Evolutionary conservation across 35 echinoderm and acorn worm species (phyloP).

Genomic region (Amphiura filiformis): DNA sequence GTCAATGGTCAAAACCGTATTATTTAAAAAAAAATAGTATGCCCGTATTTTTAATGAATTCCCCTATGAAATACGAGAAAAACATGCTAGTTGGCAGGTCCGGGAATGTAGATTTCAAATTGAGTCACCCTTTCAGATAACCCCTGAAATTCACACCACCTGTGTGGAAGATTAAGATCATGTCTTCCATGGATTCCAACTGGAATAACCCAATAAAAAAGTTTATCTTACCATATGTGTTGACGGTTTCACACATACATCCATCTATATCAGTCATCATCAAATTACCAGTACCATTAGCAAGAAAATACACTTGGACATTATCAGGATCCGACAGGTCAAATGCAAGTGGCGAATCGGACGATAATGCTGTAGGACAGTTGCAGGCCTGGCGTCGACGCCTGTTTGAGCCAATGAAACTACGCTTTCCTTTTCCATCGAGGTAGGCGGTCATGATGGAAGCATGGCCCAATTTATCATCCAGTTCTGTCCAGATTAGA

Average conservation of each 20-base stretch:
- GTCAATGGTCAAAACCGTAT: too few relatives aligned
- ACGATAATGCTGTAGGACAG: conserved; percentile 28
- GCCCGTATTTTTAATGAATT: too few relatives aligned
- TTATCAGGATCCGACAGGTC: conserved; percentile 46
- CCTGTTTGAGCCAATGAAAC: conserved; percentile 27
- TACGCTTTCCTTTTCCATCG: conserved; percentile 26
- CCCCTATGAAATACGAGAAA: too few relatives aligned
- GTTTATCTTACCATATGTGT: conserved; percentile 46
- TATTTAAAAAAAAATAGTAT: too few relatives aligned
- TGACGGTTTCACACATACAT: conserved; percentile 50
- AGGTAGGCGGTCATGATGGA: conserved; percentile 56
- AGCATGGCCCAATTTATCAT: background rate
- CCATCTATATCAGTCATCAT: conserved; percentile 56
- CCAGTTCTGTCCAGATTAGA: conserved; percentile 56
- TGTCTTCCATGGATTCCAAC: too few relatives aligned
- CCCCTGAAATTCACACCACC: too few relatives aligned
- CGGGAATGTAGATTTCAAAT: too few relatives aligned
- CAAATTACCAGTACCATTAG: conserved; percentile 20
- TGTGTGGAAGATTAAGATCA: too few relatives aligned
- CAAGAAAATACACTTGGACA: conserved; percentile 33
- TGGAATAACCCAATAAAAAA: background rate
- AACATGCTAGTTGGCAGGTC: too few relatives aligned
- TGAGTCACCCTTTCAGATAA: too few relatives aligned
- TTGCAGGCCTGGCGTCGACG: conserved; percentile 36
- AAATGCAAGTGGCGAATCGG: conserved; percentile 36